phyloP scores from a whole-genome alignment of 2,888 invertebrate species.

The Proisotoma minuta region DNA sequence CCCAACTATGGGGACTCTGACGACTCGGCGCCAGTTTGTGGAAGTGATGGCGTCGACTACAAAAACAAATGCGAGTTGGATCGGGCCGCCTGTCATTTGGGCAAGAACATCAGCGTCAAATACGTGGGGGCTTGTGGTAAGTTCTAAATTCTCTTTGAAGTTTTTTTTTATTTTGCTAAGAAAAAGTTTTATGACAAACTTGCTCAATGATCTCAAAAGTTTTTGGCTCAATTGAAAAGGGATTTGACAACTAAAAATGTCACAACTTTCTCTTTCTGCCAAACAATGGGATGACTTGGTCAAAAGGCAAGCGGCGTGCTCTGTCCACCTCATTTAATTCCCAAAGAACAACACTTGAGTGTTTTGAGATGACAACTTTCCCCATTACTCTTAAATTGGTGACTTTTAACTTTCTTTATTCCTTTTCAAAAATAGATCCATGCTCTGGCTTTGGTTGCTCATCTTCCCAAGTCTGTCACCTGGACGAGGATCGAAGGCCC shows the following conservation, averaged over 20 bases:
- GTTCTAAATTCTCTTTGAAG: slow-evolving; percentile 48
- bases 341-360: background rate
- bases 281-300: background rate
- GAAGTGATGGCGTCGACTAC: slow-evolving; percentile 54
- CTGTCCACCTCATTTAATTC: background rate
- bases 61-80: slow-evolving; percentile 78
- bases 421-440: slow-evolving; percentile 66
- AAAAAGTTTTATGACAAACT: background rate
- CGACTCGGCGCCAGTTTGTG: slow-evolving; percentile 73
- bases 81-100: slow-evolving; percentile 69
- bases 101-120: slow-evolving; percentile 71
- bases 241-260: background rate
- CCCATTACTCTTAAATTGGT: background rate
- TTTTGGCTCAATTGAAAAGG: background rate
- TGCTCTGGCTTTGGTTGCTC: slow-evolving; percentile 73
- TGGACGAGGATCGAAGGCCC: slow-evolving; percentile 71
- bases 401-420: slow-evolving; percentile 2
- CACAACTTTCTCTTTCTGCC: background rate
- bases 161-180: background rate
- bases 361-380: background rate
- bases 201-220: background rate
- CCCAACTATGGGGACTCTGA: slow-evolving; percentile 78
- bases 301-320: background rate
- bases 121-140: slow-evolving; percentile 84
- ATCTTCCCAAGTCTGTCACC: slow-evolving; percentile 74